Base-by-base conservation (phyloP, 2,797 vertebrate genomes). In the Sternotherus odoratus region DNA sequence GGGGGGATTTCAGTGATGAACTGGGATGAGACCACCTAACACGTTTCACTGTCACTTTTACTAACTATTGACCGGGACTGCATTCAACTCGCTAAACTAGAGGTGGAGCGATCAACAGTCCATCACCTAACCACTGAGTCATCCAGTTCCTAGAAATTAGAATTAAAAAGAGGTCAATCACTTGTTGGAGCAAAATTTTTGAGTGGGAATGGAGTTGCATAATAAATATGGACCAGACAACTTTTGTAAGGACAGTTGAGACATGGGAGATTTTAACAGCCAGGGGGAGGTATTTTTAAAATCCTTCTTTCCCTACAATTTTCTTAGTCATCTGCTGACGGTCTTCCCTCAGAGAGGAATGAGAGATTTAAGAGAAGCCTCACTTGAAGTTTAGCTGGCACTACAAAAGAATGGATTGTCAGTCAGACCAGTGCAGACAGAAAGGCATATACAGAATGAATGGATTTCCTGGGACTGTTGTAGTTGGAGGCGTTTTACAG, bases 401-500 rank as follows among this genome's bases (percentile, higher is more conserved):
- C 90, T 93, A 87, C 86, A 91, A 90, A 94, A 90, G 93, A 92
- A 88, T 91, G 77, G 91, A 94, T 48, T 94, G 46, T 88, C 89
- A 89, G 72, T 12, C 90, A 93, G 89, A 89, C 39, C 93, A 95
- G 91, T 87, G 63, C 78, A 96, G 92, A 74, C 85, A 94, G 95
- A 93, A 94, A 77, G 75, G 72, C 91, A 93, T 57, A 51, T 69
- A 54, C 82, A 87, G 77, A 48, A 91, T 94, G 90, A 80, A 88
- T 79, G 75, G 77, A 92, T 93, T 94, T 83, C 79, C 33, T 80
- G 78, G 91, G 93, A 94, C 78, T 92, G 87, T 93, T 81, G 84
- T 88, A 83, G 87, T 57, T 93, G 79, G 79, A 95, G 89, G 89
- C 79, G 72, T 92, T 95, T 96, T 90, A 95, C 95, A 94, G 85